These are phyloP conservation scores for Abramis brama DNA, from an alignment of 2,113 vertebrate species.

Conservation along the genomic window DNA sequence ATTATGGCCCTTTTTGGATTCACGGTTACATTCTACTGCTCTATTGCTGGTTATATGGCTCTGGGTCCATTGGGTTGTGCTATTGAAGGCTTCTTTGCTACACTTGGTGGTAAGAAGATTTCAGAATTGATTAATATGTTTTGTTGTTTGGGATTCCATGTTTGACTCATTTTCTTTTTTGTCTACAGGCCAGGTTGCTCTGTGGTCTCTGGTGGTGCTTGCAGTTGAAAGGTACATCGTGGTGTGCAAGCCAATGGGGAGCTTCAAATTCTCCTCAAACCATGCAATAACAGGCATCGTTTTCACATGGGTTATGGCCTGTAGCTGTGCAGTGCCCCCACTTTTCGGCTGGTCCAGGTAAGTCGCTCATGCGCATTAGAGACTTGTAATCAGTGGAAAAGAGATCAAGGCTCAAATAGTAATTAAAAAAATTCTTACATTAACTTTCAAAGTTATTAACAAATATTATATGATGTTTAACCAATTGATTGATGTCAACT, in stretches of 20 bases:
- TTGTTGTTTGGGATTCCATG: background rate
- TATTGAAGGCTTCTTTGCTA: slow-evolving; percentile 75
- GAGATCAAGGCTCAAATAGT: background rate
- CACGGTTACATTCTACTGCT: slow-evolving; percentile 71
- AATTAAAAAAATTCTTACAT: background rate
- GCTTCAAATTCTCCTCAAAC: slow-evolving; percentile 70
- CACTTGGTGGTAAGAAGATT: slow-evolving; percentile 72
- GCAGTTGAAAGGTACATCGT: slow-evolving; percentile 56
- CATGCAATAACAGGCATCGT: slow-evolving; percentile 70
- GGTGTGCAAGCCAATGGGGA: slow-evolving; percentile 76
- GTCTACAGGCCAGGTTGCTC: slow-evolving; percentile 66
- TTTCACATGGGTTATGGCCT: slow-evolving; percentile 74
- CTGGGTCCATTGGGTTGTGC: slow-evolving; percentile 70
- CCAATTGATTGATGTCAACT: too few relatives aligned
- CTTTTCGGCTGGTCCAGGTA: slow-evolving; percentile 78
- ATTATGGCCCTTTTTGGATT: slow-evolving; percentile 75
- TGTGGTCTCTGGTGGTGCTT: slow-evolving; percentile 75
- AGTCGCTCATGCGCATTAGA: background rate
- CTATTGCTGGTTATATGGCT: slow-evolving; percentile 72
- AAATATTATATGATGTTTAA: too few relatives aligned
- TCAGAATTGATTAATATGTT: background rate
- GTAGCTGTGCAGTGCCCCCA: slow-evolving; percentile 68
- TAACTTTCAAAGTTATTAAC: too few relatives aligned
- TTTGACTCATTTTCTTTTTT: background rate
- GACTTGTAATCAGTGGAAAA: background rate